Base-by-base conservation (phyloP, 64 coral and sea anemone species). In the Dendronephthya gigantea region DNA sequence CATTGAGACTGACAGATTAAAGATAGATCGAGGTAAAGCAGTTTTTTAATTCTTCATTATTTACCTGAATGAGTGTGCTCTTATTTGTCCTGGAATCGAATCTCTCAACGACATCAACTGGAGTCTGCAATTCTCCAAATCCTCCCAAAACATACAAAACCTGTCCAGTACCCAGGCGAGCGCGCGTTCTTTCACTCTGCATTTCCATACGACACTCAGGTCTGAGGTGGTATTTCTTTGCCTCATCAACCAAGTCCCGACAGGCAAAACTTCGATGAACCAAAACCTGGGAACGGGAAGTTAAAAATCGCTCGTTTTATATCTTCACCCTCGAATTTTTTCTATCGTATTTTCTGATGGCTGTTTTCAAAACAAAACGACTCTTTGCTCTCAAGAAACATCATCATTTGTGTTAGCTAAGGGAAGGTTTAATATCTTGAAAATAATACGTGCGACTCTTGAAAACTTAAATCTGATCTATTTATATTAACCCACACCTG, bases 211-310 rank as follows among this genome's bases (percentile, higher is more conserved):
- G 91, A 52, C 94, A 97, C 84, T 97, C 94, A 19, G 94, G 94
- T 82, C 94, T 83, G 75, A 97, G 82, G 45, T 97, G 94, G 84
- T 89, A 97, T 45, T 89, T 97, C 55, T 97, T 97, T n/a, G 94
- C 94, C 82, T 97, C 94, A 83, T 97, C 94, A 9, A 97, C 89
- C n/a, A 97, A 84, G 50, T 97, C 94, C 55, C 94, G 90, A 50
- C 94, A 97, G 35, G 90, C 92, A 58, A 91, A 85, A 82, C 90
- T 97, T 84, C 84, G 89, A 29, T 49, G 90, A 39, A 97, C 93
- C 7, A 93, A 72, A 66, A 85, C 62, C 94, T 97, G 48, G 16
- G 34, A 83, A 50, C 23, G 30, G 69, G 25, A 79, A 88, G 16
- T n/a, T n/a, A 32, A 15, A 30, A 86, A 0, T 2, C 35, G 12